Conservation (phyloP, 2,888 invertebrate species). For the Drosophila limbata region DNA sequence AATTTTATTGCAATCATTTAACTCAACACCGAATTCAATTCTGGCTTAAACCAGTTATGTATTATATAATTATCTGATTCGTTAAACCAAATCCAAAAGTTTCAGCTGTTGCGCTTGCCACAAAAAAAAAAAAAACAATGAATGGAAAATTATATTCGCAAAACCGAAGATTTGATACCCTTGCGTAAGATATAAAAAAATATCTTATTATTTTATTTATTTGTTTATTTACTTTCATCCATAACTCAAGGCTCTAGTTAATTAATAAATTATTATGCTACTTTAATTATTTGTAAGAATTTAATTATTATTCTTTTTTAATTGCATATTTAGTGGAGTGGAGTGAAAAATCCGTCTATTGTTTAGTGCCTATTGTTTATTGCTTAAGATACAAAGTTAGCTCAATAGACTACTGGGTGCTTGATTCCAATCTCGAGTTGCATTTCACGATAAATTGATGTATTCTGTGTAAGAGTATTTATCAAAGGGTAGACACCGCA, state of each 20-base stretch:
- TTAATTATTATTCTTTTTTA: too few relatives aligned
- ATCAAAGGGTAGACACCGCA: constrained; percentile 12
- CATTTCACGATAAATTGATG: background rate
- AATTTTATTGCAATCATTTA: background rate
- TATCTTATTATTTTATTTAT: too few relatives aligned
- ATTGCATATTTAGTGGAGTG: too few relatives aligned
- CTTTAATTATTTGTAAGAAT: too few relatives aligned
- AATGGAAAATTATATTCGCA: background rate
- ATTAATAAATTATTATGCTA: too few relatives aligned
- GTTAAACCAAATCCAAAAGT: background rate
- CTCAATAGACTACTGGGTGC: too few relatives aligned
- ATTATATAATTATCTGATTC: background rate
- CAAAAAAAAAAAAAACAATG: background rate
- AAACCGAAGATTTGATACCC: background rate
- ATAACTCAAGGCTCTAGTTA: too few relatives aligned
- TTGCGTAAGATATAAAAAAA: background rate
- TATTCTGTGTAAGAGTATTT: background rate
- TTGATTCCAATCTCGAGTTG: too few relatives aligned
- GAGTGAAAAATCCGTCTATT: too few relatives aligned
- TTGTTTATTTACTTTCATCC: too few relatives aligned
- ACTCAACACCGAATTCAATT: background rate
- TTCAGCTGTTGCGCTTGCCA: background rate
- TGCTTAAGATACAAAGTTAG: too few relatives aligned
- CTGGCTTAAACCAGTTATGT: background rate
- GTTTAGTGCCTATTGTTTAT: too few relatives aligned